Percentiles rank a stretch among this genome's conserved stretches.
Evolutionary conservation across 1,140 invertebrate genomes (phyloP).

Genomic region (Aphelinus certus): DNA sequence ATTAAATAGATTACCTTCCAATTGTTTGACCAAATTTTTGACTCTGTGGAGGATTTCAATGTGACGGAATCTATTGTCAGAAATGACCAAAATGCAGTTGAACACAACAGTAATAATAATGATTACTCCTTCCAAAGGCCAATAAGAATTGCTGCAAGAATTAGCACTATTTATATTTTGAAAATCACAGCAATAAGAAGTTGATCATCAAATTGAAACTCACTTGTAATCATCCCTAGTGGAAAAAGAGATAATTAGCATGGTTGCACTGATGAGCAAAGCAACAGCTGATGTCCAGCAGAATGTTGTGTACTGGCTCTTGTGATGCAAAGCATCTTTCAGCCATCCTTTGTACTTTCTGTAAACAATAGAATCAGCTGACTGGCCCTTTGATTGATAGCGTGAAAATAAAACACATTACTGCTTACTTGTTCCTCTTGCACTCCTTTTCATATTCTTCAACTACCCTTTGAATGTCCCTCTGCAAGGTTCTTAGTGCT

Average conservation of each 20-base stretch:
- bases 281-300: slow-evolving; percentile 72
- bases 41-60: slow-evolving; percentile 74
- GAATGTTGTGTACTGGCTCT: slow-evolving; percentile 73
- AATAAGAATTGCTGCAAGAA: slow-evolving; percentile 56
- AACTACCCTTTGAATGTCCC: slow-evolving; percentile 62
- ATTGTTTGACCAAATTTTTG: slow-evolving; percentile 65
- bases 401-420: slow-evolving; percentile 10
- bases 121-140: slow-evolving; percentile 63
- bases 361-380: slow-evolving; percentile 7
- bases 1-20: slow-evolving; percentile 64
- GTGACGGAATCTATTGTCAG: slow-evolving; percentile 74
- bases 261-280: slow-evolving; percentile 63
- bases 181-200: not conserved
- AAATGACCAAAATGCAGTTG: slow-evolving; percentile 71
- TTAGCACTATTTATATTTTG: not conserved
- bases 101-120: slow-evolving; percentile 65
- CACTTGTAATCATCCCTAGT: slow-evolving; percentile 51
- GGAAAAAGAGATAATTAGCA: slow-evolving; percentile 62
- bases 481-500: slow-evolving; percentile 64
- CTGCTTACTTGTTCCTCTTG: slow-evolving; percentile 56
- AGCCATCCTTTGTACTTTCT: slow-evolving; percentile 67
- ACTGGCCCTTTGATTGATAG: slow-evolving; percentile 15
- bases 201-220: slow-evolving; percentile 28
- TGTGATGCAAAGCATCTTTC: slow-evolving; percentile 68
- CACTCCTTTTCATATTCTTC: slow-evolving; percentile 60